Conservation (phyloP, 2,797 vertebrate species). For the Sorex maritimensis region DNA sequence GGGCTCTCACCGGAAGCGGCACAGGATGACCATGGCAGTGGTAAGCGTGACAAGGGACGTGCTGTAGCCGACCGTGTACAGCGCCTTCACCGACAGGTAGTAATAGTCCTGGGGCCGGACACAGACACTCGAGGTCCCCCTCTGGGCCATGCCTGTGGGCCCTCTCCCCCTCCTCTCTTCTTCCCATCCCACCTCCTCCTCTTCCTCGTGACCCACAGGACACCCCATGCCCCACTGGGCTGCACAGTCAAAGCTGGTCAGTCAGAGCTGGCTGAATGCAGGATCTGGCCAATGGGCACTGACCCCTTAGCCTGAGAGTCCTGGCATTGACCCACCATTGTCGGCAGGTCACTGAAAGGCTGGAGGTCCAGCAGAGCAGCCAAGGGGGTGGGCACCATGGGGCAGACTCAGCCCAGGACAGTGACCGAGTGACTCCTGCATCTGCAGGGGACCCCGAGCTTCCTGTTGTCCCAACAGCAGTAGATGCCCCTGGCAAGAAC, state of each 20-base stretch:
- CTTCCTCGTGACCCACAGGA: background rate
- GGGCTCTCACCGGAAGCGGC: constrained; percentile 96
- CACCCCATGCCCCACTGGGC: background rate
- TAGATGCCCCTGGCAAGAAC: background rate
- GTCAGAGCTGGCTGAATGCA: background rate
- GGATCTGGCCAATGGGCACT: background rate
- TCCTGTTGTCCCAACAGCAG: background rate
- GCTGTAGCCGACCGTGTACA: constrained; percentile 99
- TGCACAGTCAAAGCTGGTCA: background rate
- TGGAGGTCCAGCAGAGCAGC: background rate
- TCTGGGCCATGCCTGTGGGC: background rate
- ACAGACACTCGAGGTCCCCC: background rate
- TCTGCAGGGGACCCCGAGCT: background rate
- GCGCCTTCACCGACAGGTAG: constrained; percentile 96
- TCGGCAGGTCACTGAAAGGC: background rate
- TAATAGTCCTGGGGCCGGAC: constrained; percentile 92
- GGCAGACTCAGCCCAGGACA: background rate
- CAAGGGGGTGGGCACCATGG: fast-evolving
- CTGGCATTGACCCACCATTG: background rate
- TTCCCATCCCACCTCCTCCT: background rate
- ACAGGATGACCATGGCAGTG: constrained; percentile 98
- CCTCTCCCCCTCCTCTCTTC: background rate
- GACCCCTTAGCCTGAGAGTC: background rate
- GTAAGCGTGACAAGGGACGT: constrained; percentile 98
- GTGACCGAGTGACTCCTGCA: background rate